These are phyloP conservation scores for Chamaea fasciata DNA, from an alignment of 2,113 vertebrate genomes.

Conservation along the genomic window DNA sequence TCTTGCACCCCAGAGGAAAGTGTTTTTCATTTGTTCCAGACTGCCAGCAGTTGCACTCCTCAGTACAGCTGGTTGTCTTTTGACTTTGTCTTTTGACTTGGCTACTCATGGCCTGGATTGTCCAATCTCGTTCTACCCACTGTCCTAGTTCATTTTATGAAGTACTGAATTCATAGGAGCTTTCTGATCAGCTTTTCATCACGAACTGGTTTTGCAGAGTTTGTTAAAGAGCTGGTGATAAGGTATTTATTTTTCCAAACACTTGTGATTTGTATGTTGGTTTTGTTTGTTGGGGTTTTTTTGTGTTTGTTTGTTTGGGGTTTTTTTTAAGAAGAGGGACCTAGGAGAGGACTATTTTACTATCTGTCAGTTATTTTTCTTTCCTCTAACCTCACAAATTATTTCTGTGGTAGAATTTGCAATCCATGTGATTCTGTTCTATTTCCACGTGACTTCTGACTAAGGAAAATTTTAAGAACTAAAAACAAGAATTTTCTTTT, in stretches of 20 bases:
- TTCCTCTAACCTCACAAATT: background rate
- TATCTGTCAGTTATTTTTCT: background rate
- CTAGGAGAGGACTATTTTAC: background rate
- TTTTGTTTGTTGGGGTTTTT: background rate
- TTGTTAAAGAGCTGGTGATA: background rate
- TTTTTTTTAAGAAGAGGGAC: background rate
- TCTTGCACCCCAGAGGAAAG: conserved; percentile 5
- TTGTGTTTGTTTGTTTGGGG: too few species aligned
- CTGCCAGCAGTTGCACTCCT: conserved; percentile 5
- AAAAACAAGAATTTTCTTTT: background rate
- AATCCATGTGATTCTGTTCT: background rate
- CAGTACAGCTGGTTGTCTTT: conserved; percentile 13
- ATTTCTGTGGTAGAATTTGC: background rate
- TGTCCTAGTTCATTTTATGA: background rate
- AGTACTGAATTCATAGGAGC: background rate
- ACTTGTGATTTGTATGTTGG: background rate
- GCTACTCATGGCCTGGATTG: background rate
- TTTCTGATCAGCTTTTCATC: background rate
- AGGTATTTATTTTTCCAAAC: background rate
- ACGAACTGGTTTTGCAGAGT: background rate
- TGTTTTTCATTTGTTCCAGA: background rate
- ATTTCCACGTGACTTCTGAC: background rate
- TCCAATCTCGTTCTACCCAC: background rate
- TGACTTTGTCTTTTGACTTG: background rate
- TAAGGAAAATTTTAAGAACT: background rate